Base-by-base conservation (phyloP, 2,797 vertebrate species). In the Myoxocephalus aenaeus region DNA sequence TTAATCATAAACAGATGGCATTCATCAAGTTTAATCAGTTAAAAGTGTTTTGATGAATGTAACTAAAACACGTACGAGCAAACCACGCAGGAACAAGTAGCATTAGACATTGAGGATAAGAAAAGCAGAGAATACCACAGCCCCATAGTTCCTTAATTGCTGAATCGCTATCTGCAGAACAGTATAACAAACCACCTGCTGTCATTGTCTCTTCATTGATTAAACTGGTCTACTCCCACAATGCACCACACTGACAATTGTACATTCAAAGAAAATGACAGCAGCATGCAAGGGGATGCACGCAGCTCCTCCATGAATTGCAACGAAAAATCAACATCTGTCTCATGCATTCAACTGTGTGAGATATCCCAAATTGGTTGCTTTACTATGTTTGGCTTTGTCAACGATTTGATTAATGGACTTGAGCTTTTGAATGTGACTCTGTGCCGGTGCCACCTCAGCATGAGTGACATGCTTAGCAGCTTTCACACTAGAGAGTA, bases 341-440 rank as follows among this genome's bases (percentile, higher is more conserved):
- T 67, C 27, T 67, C 11, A 42, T 6, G 53, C 22, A 67, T 63
- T 66, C 53, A 57, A 48, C 15, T 0, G 12, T 63, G 54, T 27
- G 27, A 59, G 46, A 36, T 32, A 14, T 63, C 20, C 32, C 50
- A 44, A 75, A 83, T 70, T 20, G 46, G 32, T 71, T 74, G 48
- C n/a, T 83, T 36, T 65, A 70, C 48, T 74, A 27, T 20, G 51
- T 54, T 58, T 20, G n/a, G 44, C 38, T 75, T 79, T 42, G 58
- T 83, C 70, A 75, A 2, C 22, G 22, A 22, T 38, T 75, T 66
- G 65, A 79, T 86, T 71, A 12, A 58, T 44, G 38, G 12, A 73
- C 68, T 32, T 54, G 38, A 54, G 57, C 50, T 70, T 25, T 5
- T 71, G 53, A 80, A 53, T 50, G 22, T 32, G 50, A 74, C 27